Conservation (phyloP, 1,140 invertebrate species). For the Octopus bimaculoides region DNA sequence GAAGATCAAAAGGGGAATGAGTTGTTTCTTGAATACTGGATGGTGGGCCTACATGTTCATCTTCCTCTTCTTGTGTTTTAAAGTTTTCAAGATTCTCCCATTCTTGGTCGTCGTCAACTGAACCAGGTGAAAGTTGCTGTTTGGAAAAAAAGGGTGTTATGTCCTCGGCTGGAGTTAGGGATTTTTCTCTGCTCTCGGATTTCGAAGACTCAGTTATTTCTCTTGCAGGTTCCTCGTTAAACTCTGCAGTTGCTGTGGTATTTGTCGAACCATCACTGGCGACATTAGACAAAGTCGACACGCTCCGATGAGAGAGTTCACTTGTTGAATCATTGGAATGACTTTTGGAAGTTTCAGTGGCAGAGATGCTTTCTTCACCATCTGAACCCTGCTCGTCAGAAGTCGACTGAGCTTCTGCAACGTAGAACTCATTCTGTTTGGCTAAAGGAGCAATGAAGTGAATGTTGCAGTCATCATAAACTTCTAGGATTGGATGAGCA, state of each 20-base stretch:
- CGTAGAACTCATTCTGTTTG: constrained; percentile 59
- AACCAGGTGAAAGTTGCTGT: neutral
- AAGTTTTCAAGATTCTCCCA: constrained; percentile 6
- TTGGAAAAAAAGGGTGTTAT: neutral
- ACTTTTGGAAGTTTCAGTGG: neutral
- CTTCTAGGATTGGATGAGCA: constrained; percentile 59
- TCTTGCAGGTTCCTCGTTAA: neutral
- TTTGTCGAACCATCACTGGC: neutral
- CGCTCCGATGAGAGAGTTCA: neutral
- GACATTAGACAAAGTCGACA: neutral
- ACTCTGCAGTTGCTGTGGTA: neutral
- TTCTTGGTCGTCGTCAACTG: neutral
- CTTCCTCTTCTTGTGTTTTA: neutral
- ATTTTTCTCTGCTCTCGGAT: neutral
- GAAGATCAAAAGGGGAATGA: neutral
- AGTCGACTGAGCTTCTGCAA: constrained; percentile 39
- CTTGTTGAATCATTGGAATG: neutral
- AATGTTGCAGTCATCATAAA: constrained; percentile 55
- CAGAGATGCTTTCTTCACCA: neutral
- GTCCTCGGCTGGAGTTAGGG: neutral
- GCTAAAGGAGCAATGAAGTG: constrained; percentile 57
- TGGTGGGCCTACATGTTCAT: neutral
- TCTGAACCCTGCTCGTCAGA: neutral
- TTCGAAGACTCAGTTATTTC: neutral
- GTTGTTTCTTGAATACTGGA: neutral